These are phyloP conservation scores for Physeter macrocephalus DNA, from an alignment of 2,113 vertebrate genomes.

Conservation along the genomic window DNA sequence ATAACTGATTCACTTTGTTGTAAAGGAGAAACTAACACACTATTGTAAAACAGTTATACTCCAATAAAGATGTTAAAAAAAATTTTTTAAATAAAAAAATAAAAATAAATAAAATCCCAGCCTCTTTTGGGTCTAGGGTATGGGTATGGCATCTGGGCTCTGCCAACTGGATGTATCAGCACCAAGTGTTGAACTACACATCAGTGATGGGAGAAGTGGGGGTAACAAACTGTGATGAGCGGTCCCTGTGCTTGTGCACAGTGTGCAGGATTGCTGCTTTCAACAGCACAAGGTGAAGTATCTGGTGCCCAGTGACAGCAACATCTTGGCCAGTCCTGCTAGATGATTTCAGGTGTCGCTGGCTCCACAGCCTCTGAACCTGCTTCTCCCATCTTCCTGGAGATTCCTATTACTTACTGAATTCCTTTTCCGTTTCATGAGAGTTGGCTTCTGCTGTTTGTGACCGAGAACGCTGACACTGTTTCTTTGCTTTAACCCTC, in stretches of 20 bases:
- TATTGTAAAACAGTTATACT: no score
- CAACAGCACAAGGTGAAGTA: background rate
- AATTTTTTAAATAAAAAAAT: no score
- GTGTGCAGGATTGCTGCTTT: background rate
- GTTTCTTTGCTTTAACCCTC: background rate
- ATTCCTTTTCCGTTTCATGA: background rate
- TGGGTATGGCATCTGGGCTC: background rate
- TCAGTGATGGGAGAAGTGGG: background rate
- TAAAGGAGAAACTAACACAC: no score
- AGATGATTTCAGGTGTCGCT: background rate
- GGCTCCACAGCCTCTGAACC: background rate
- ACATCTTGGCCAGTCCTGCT: background rate
- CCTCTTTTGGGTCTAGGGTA: background rate
- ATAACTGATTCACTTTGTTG: no score
- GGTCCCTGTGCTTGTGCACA: no score
- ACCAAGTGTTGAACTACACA: background rate
- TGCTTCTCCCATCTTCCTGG: background rate
- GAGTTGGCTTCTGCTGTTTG: background rate
- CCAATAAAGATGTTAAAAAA: no score
- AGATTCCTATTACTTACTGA: background rate
- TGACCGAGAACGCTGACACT: background rate
- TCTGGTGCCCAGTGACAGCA: background rate
- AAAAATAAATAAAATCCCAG: background rate
- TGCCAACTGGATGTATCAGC: accelerated
- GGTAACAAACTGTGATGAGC: background rate